phyloP scores from a whole-genome alignment of 2,888 invertebrate species.

The Drosophila birchii region DNA sequence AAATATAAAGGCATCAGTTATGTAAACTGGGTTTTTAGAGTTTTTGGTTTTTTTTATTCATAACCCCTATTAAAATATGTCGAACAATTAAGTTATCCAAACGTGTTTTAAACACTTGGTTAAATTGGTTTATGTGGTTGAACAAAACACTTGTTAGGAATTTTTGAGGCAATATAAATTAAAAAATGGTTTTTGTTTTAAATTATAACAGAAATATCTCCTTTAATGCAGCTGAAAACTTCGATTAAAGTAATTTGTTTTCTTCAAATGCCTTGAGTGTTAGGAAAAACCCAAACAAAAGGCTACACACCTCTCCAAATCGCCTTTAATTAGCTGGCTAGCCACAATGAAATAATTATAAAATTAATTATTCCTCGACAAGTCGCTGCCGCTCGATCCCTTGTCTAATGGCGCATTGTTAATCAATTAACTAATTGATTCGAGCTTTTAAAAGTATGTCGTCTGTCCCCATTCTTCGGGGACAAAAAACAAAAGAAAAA shows the following conservation, averaged over 20 bases:
- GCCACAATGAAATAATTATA: conserved; percentile 14
- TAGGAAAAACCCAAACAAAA: not conserved
- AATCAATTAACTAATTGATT: conserved; percentile 83
- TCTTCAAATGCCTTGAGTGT: not conserved
- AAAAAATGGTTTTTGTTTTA: not conserved
- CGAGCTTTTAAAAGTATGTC: conserved; percentile 71
- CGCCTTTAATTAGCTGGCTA: conserved; percentile 20
- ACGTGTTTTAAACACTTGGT: conserved; percentile 2
- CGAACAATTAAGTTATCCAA: not conserved
- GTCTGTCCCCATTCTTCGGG: conserved; percentile 49
- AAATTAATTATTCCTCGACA: conserved; percentile 30
- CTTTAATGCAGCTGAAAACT: not conserved
- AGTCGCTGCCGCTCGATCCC: conserved; percentile 9
- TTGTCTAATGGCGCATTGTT: conserved; percentile 54
- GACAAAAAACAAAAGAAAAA: conserved; percentile 40
- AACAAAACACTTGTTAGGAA: not conserved
- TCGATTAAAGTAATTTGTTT: not conserved
- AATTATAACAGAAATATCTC: not conserved
- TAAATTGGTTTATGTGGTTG: not conserved
- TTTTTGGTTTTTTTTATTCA: not conserved
- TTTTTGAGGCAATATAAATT: not conserved
- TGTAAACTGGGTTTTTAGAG: conserved; percentile 4
- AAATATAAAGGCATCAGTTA: not conserved
- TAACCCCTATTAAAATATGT: not conserved
- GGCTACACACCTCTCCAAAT: not conserved